Conservation (phyloP, 2,888 invertebrate genomes). For the Eupeodes latifasciatus region DNA sequence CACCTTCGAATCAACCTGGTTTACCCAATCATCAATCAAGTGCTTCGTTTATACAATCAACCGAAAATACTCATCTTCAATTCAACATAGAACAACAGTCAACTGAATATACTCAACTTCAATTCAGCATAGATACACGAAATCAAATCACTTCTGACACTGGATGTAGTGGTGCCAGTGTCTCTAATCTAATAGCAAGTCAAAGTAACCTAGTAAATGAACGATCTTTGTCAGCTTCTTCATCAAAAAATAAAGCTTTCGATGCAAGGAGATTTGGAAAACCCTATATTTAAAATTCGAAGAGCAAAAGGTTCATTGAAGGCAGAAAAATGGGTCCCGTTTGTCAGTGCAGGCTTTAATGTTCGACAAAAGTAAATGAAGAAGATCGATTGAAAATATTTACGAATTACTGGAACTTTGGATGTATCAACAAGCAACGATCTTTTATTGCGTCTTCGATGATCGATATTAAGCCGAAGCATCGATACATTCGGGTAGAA, state of each 20-base stretch:
- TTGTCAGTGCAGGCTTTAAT: background rate
- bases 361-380: constrained; percentile 8
- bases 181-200: background rate
- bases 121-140: no score
- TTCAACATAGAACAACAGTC: no score
- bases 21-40: no score
- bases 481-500: constrained; percentile 8
- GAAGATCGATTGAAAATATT: constrained; percentile 2
- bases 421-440: background rate
- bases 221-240: background rate
- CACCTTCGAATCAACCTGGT: no score
- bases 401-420: background rate
- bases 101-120: no score
- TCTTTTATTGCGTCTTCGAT: constrained; percentile 8
- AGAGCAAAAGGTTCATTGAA: background rate
- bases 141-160: no score
- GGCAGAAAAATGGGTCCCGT: background rate
- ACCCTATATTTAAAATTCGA: background rate
- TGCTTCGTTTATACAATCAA: no score
- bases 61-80: no score
- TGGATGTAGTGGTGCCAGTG: no score
- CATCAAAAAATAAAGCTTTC: background rate
- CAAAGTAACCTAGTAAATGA: background rate
- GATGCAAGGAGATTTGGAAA: background rate
- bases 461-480: background rate